Percentiles rank a stretch among this genome's conserved stretches.
phyloP scores from a whole-genome alignment of 1,140 invertebrate species.

The Pseudomyrmex pallidus region DNA sequence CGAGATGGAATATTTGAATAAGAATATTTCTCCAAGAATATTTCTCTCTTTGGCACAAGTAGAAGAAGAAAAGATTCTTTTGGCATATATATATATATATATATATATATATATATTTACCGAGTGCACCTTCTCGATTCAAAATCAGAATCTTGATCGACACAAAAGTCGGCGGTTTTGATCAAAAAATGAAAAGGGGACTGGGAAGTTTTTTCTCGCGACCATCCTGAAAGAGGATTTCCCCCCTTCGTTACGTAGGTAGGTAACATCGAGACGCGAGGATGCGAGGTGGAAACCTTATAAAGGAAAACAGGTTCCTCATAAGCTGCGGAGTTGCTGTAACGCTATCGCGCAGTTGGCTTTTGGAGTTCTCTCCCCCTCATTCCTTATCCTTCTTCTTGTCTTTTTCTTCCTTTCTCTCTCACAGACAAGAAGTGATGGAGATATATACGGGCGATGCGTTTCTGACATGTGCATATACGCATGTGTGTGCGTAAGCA shows the following conservation, averaged over 20 bases:
- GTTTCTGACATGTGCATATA: neutral
- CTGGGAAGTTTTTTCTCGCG: constrained; percentile 15
- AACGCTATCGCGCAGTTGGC: constrained; percentile 32
- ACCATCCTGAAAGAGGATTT: constrained; percentile 25
- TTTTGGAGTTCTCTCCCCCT: constrained; percentile 26
- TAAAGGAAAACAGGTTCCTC: constrained; percentile 71
- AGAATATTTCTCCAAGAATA: no score
- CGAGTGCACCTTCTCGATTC: neutral
- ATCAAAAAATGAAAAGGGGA: constrained; percentile 34
- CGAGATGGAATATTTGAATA: no score
- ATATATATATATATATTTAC: no score
- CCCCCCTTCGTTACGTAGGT: constrained; percentile 27
- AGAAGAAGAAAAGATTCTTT: no score
- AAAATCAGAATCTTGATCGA: constrained; percentile 39
- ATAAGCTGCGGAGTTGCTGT: constrained; percentile 44
- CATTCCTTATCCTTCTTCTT: neutral
- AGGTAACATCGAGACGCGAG: constrained; percentile 28
- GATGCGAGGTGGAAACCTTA: constrained; percentile 51
- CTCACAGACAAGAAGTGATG: neutral
- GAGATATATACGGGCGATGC: neutral
- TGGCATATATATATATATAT: no score
- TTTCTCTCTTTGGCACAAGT: no score
- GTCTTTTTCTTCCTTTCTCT: neutral
- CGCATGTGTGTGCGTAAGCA: neutral
- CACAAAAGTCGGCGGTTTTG: constrained; percentile 44